These are phyloP conservation scores for Drosophila multiciliata DNA, from an alignment of 2,888 invertebrate species.

Conservation along the genomic window DNA sequence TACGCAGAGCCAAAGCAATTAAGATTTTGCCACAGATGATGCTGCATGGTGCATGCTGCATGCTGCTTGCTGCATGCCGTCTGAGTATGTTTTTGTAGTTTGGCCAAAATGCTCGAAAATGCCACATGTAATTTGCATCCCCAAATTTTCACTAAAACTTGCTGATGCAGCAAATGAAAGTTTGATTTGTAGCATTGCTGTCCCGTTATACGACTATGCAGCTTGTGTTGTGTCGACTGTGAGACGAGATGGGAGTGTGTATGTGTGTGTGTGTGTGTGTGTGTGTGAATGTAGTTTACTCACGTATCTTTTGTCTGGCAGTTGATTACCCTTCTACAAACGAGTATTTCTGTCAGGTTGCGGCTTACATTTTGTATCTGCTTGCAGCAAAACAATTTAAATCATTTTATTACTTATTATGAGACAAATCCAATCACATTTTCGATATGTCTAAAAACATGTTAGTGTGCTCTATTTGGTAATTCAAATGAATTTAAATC, in stretches of 20 bases:
- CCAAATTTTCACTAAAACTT: constrained; percentile 61
- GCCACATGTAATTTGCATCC: constrained; percentile 66
- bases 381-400: not conserved
- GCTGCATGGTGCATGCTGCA: constrained; percentile 3
- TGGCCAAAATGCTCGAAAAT: constrained; percentile 12
- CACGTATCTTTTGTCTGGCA: constrained; percentile 55
- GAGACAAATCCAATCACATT: not conserved
- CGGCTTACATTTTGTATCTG: constrained; percentile 2
- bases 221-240: constrained; percentile 45
- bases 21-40: constrained; percentile 56
- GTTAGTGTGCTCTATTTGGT: not conserved
- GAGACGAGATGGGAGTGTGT: not conserved
- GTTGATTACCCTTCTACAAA: constrained; percentile 11
- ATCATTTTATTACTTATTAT: not conserved
- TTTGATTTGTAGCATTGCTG: constrained; percentile 64
- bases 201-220: constrained; percentile 61
- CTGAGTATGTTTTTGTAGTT: constrained; percentile 15
- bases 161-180: constrained; percentile 71
- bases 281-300: constrained; percentile 40
- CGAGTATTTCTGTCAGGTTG: constrained; percentile 12
- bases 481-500: constrained; percentile 33
- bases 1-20: constrained; percentile 58
- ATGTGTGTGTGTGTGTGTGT: constrained; percentile 1
- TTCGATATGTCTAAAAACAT: not conserved
- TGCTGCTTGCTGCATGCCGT: constrained; percentile 2